phyloP scores from a whole-genome alignment of 2,797 vertebrate genomes.

The Percopsis omiscomaycus region DNA sequence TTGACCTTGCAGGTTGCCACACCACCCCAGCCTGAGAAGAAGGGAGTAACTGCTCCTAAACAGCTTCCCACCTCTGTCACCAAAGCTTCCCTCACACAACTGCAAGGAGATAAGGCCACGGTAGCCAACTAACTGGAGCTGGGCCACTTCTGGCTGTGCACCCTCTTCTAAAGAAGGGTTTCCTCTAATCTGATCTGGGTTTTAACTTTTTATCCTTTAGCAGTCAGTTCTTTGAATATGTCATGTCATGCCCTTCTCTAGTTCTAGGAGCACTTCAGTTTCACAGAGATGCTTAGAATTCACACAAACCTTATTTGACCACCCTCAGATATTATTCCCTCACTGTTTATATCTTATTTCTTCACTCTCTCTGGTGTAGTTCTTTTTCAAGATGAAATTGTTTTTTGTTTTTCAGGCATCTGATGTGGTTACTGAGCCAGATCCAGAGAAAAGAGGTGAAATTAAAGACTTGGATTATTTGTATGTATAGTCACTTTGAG shows the following conservation, averaged over 20 bases:
- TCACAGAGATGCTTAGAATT: not conserved
- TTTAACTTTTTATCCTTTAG: conserved; percentile 18
- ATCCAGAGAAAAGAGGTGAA: too few relatives aligned
- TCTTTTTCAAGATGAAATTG: too few relatives aligned
- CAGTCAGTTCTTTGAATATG: conserved; percentile 6
- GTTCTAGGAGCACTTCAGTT: conserved; percentile 38
- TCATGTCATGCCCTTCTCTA: not conserved
- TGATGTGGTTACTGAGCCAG: too few relatives aligned
- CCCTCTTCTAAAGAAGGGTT: conserved; percentile 17
- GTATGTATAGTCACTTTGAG: not conserved
- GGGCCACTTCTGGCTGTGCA: conserved; percentile 28
- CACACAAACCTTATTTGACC: too few relatives aligned
- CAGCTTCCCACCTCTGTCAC: conserved; percentile 41
- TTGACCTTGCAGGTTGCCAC: conserved; percentile 68
- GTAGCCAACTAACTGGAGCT: conserved; percentile 52
- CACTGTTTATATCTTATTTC: too few relatives aligned
- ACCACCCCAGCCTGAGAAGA: conserved; percentile 59
- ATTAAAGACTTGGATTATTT: too few relatives aligned
- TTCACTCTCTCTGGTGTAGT: too few relatives aligned
- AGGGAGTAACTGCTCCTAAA: conserved; percentile 51
- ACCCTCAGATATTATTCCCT: too few relatives aligned
- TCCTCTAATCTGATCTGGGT: conserved; percentile 1
- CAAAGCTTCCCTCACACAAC: conserved; percentile 54
- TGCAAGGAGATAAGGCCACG: conserved; percentile 63
- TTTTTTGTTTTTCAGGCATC: too few relatives aligned